Conservation (phyloP, 1,140 invertebrate species). For the Agraylea sexmaculata region DNA sequence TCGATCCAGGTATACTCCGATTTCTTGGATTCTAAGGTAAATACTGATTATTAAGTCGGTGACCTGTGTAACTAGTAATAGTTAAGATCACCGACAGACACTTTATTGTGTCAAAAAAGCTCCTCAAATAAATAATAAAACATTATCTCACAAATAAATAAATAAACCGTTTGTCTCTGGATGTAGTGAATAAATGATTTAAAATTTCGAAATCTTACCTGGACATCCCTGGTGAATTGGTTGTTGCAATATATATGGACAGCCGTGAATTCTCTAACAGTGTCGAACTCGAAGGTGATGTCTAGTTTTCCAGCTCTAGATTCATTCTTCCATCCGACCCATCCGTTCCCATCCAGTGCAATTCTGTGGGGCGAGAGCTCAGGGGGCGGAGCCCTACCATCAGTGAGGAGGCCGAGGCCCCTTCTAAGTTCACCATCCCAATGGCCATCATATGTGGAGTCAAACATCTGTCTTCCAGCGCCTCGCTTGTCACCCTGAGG, state of each 20-base stretch:
- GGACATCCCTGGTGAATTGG: slow-evolving; percentile 67
- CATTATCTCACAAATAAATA: too few relatives aligned
- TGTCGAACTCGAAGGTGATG: slow-evolving; percentile 80
- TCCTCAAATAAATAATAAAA: too few relatives aligned
- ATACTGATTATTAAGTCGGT: too few relatives aligned
- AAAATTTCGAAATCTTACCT: too few relatives aligned
- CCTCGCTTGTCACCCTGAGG: slow-evolving; percentile 74
- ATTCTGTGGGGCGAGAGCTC: neutral
- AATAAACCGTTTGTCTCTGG: too few relatives aligned
- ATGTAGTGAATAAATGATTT: too few relatives aligned
- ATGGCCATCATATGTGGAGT: slow-evolving; percentile 85
- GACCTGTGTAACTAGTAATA: too few relatives aligned
- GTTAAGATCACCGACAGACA: too few relatives aligned
- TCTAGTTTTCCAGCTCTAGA: slow-evolving; percentile 52
- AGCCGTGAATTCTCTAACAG: slow-evolving; percentile 73
- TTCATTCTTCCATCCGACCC: slow-evolving; percentile 90
- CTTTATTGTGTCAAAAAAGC: too few relatives aligned
- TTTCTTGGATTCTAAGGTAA: too few relatives aligned
- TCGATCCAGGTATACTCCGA: too few relatives aligned
- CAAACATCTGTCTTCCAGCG: slow-evolving; percentile 72
- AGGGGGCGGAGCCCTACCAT: slow-evolving; percentile 48
- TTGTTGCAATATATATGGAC: slow-evolving; percentile 76
- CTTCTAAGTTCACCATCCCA: slow-evolving; percentile 60
- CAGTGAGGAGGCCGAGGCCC: slow-evolving; percentile 85
- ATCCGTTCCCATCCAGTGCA: slow-evolving; percentile 63